Percentiles rank a stretch among this genome's conserved stretches.
These are phyloP conservation scores for Boloria selene DNA, from an alignment of 2,888 invertebrate genomes.

Conservation along the genomic window DNA sequence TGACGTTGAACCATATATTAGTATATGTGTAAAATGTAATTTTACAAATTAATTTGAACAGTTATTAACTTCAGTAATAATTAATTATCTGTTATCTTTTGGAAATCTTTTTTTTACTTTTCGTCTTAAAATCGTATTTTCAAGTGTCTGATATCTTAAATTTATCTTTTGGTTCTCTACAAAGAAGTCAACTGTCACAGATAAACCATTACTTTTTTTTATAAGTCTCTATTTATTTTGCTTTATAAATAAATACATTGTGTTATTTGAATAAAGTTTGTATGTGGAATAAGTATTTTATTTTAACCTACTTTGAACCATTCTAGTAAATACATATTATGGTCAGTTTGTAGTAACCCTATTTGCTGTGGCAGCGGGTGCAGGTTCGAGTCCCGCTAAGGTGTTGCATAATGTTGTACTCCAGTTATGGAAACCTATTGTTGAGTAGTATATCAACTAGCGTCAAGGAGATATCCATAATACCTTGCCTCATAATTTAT, in stretches of 20 bases:
- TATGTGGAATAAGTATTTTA: conserved; percentile 34
- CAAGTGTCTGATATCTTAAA: not conserved
- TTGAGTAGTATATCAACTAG: too few species aligned
- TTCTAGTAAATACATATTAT: too few species aligned
- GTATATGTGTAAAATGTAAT: not conserved
- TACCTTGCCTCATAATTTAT: too few species aligned
- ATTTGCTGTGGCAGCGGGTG: too few species aligned
- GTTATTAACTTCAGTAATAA: not conserved
- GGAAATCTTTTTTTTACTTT: not conserved
- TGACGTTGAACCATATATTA: too few species aligned
- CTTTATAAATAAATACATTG: conserved; percentile 32
- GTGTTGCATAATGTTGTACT: too few species aligned
- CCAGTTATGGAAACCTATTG: too few species aligned
- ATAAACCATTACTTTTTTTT: conserved; percentile 15
- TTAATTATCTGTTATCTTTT: not conserved
- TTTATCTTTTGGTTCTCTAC: conserved; percentile 3
- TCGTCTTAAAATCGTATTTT: conserved; percentile 1
- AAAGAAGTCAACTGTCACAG: conserved; percentile 2
- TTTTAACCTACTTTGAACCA: not conserved
- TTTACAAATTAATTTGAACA: not conserved
- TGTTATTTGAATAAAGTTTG: conserved; percentile 43
- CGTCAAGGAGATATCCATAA: too few species aligned
- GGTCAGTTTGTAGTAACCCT: too few species aligned
- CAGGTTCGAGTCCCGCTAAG: too few species aligned
- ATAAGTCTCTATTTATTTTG: conserved; percentile 25